Base-by-base conservation (phyloP, 2,113 vertebrate species). In the Thamnophis sirtalis region DNA sequence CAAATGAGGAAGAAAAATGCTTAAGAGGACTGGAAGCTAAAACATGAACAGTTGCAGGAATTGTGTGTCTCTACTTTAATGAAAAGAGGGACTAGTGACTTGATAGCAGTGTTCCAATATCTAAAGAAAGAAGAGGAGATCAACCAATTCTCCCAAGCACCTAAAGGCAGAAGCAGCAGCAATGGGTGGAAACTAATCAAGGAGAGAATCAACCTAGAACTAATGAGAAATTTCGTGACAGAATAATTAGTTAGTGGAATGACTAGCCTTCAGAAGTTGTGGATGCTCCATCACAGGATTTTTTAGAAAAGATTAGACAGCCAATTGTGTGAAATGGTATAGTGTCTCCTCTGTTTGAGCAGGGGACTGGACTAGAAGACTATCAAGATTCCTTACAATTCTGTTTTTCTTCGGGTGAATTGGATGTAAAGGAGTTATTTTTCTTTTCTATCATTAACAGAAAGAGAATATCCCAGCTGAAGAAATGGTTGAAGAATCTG, bases 401-500 rank as follows among this genome's bases (percentile, higher is more conserved):
- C 50, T 58, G 6, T 56, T 86, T 51, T 38, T 84, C 3, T 90
- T 84, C 43, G n/a, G 54, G 17, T 26, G 58, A 48, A 89, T 48
- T 7, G n/a, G 9, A 43, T 60, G 21, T 91, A 8, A 63, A 86
- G 1, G 22, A 43, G 13, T 26, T 89, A 38, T 88, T 91, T 86
- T 92, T 95, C 92, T 88, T 4, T 73, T 89, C 5, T 91, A n/a
- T 93, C 95, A n/a, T 80, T 93, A 86, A 92, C 84, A 98, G 98
- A 96, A 96, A 90, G 95, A 96, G 10, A 95, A 95, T 48, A 87
- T 92, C 86, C 0, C 89, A 87, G 84, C 91, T 28, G 98, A 97
- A 3, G 98, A 98, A 24, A 96, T 95, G 0, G 97, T 99, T 86
- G 96, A 96, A 50, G 99, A 99, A 33, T 98, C 98, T 0, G 98